Base-by-base conservation (phyloP, 2,888 invertebrate genomes). In the Eustalomyia histrio region DNA sequence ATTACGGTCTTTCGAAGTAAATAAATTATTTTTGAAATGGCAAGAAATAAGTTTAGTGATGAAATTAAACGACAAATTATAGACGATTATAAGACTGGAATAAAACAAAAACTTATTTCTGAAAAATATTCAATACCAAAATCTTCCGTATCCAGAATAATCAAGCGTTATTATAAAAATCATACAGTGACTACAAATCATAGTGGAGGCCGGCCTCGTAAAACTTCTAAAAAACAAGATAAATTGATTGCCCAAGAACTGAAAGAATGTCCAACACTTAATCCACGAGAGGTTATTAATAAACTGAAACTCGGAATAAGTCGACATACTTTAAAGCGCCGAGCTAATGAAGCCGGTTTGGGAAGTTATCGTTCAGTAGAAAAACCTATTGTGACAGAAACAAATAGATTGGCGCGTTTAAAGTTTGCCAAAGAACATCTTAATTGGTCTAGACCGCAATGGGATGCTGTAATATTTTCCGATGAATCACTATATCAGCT, bases 351-450 rank as follows among this genome's bases (percentile, higher is more conserved):
- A 39, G 55, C 29, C 8, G 29, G 29, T 55, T 16, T 43, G 1
- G 2, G 14, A 43, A 43, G 43, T 43, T 43, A 43, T 43, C 43
- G 14, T 5, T 43, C n/a, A 14, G 43, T 43, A 2, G 43, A 43
- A n/a, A 43, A 43, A 43, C 43, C 43, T 7, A 1, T 14, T 24
- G n/a, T 57, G 5, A 33, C 29, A 16, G 2, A 29, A 14, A 14
- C 14, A n/a, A 57, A 33, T 16, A 12, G 33, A 29, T 6, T 43
- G 2, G 64, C 29, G n/a, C 58, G 74, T 9, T 14, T 67, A 18
- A 10, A 67, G 17, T 75, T 75, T 43, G 74, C 74, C 29, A 67
- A 53, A 35, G 33, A 52, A 1, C 74, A 67, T 12, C 2, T 60
- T 6, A 10, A 67, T 7, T 75, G 74, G 74, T n/a, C 74, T 1